Base-by-base conservation (phyloP, 2,113 vertebrate species). In the Gymnorhina tibicen region DNA sequence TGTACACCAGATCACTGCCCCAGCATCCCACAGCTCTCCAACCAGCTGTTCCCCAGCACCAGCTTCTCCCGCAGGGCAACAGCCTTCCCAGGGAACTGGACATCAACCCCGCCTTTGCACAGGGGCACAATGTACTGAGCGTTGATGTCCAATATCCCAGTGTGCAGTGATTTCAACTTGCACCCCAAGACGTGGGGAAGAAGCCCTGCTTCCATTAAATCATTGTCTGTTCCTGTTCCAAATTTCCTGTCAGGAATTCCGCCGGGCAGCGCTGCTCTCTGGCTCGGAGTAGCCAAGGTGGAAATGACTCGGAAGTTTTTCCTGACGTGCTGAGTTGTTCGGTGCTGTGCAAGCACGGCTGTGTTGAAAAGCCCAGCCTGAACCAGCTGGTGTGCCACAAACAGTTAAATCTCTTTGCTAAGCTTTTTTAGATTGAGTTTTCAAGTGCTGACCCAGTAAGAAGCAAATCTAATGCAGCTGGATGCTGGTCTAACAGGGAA, bases 61-160 rank as follows among this genome's bases (percentile, higher is more conserved):
- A 30, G 47, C 49, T 63, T 46, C 17, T 94, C 52, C 62, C 33
- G 2, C 2, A 6, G 69, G 35, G 23, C 5, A 6, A 2, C 30
- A 39, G 0, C 53, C 13, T 18, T 50, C 20, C 56, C 67, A 33
- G 26, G 50, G 27, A 19, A 18, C 13, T 7, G 49, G 20, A 7
- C 67, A 62, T 11, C 39, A 16, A 0, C 20, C 33, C 53, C 5
- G 0, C 41, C 35, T 1, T 4, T n/a, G 77, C 42, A 3, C 16
- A 6, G 67, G 33, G 53, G 9, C 70, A 26, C 9, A 0, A 0
- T 5, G 23, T 1, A 2, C 62, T 5, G 6, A 16, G 24, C 4
- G 27, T 0, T 59, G 63, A 5, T 69, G 64, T 33, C 64, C 23
- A 2, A 18, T 23, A 8, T 1, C 10, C 8, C 33, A 5, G 41